These are phyloP conservation scores for Zaprionus obscuricornis DNA, from an alignment of 2,888 invertebrate species.

Conservation along the genomic window DNA sequence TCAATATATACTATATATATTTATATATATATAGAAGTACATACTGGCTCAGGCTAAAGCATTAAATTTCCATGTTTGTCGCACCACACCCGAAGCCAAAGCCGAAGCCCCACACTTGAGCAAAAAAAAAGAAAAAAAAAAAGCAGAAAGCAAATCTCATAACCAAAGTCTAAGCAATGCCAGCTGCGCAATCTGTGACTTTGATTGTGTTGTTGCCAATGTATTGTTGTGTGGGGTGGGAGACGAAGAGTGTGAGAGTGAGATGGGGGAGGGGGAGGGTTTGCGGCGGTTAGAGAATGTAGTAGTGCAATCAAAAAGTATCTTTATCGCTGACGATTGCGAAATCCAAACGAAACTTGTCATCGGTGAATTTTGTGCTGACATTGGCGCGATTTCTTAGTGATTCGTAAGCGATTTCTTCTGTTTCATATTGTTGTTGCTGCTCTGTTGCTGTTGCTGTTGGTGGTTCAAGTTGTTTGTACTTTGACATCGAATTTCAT, in stretches of 20 bases:
- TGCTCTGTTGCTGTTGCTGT: constrained; percentile 8
- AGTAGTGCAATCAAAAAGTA: constrained; percentile 51
- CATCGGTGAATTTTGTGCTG: constrained; percentile 73
- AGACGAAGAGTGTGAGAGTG: not conserved
- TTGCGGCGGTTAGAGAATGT: no score
- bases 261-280: constrained; percentile 8
- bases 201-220: constrained; percentile 15
- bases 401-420: constrained; percentile 19
- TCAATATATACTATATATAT: no score
- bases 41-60: constrained; percentile 29
- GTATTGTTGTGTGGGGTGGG: constrained; percentile 1
- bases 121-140: no score
- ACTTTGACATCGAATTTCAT: constrained; percentile 72
- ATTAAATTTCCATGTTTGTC: constrained; percentile 68
- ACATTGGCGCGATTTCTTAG: constrained; percentile 50
- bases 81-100: constrained; percentile 12
- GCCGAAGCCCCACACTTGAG: not conserved
- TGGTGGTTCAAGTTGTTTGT: constrained; percentile 23
- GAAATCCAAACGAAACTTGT: constrained; percentile 75
- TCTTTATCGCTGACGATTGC: constrained; percentile 72
- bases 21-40: constrained; percentile 5
- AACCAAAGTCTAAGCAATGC: not conserved
- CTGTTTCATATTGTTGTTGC: constrained; percentile 16
- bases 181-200: constrained; percentile 20
- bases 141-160: no score